Evolutionary conservation across 2,888 invertebrate species (phyloP), one percentile per base, ranked within the genome.

Genomic region (Lasioglossum vierecki): DNA sequence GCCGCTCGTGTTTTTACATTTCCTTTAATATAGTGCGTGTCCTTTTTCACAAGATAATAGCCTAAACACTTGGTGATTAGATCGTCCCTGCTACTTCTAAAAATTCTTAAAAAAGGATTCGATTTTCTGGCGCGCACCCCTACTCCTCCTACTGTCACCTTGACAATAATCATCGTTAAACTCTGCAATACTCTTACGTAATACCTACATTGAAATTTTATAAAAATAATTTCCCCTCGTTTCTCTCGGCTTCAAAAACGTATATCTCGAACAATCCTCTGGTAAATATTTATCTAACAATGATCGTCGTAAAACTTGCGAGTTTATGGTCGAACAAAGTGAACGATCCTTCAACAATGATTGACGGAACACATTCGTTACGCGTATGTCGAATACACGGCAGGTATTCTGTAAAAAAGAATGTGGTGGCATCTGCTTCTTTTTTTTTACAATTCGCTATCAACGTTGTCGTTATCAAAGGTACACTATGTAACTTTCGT

Each of bases 51-150:
- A 86, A 79, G 68, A 53, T 83, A 76, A 63, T 35, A 63, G 78
- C 22, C 75, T 79, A 87, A 86, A 84, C 86, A 88, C 85, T 91
- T 86, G 76, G 26, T 74, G 26, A 85, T 68, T 79, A 11, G 74
- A 81, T 76, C 53, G 15, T 68, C 53, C 81, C 80, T 80, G 41
- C 39, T 66, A 49, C 44, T 66, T 46, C 30, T 57, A 57, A n/a
- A 57, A 57, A 57, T 57, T 57, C n/a, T n/a, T 57, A 18, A 60
- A 60, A 76, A 71, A 26, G 13, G 26, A 18, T 30, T 72, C 60
- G 68, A 68, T 44, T 44, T 44, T 44, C 13, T 11, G 44, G 13
- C 13, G 13, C 44, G 4, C 44, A 2, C 13, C 4, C 44, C 11
- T 0, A 11, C 26, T 15, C 71, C 57, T 13, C 53, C 49, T 22